These are phyloP conservation scores for Potorous gilbertii DNA, from an alignment of 2,797 vertebrate genomes.

Conservation along the genomic window DNA sequence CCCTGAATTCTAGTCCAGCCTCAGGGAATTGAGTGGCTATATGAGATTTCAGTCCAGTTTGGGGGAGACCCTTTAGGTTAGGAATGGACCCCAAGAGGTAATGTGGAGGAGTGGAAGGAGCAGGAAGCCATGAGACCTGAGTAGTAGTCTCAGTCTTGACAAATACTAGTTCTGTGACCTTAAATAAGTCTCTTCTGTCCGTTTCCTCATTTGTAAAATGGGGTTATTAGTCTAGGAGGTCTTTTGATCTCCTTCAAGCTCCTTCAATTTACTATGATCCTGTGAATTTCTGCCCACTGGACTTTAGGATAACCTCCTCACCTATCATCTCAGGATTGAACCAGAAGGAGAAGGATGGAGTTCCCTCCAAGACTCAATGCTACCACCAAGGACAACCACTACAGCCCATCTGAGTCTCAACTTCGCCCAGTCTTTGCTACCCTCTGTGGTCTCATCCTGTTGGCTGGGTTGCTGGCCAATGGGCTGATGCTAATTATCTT, in stretches of 20 bases:
- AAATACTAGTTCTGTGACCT: not conserved
- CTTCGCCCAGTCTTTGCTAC: not conserved
- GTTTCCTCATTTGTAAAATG: not conserved
- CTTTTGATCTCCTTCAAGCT: not conserved
- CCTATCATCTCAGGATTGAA: not conserved
- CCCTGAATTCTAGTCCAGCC: not conserved
- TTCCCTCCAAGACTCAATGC: accelerated
- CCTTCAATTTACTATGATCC: not conserved
- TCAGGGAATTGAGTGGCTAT: not conserved
- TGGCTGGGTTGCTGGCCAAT: constrained; percentile 42
- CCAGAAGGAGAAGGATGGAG: constrained; percentile 1
- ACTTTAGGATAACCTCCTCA: not conserved
- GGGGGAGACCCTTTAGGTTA: not conserved
- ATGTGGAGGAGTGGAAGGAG: not conserved
- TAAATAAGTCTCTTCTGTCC: not conserved
- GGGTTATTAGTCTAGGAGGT: not conserved
- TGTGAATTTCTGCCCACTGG: not conserved
- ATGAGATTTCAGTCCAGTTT: not conserved
- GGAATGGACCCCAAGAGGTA: not conserved
- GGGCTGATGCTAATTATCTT: constrained; percentile 53
- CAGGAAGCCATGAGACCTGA: not conserved
- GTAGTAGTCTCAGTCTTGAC: not conserved
- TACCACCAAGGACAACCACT: not conserved
- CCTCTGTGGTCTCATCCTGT: constrained; percentile 46
- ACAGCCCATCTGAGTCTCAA: not conserved